These are phyloP conservation scores for Argynnis bischoffii DNA, from an alignment of 2,888 invertebrate genomes.

Conservation along the genomic window DNA sequence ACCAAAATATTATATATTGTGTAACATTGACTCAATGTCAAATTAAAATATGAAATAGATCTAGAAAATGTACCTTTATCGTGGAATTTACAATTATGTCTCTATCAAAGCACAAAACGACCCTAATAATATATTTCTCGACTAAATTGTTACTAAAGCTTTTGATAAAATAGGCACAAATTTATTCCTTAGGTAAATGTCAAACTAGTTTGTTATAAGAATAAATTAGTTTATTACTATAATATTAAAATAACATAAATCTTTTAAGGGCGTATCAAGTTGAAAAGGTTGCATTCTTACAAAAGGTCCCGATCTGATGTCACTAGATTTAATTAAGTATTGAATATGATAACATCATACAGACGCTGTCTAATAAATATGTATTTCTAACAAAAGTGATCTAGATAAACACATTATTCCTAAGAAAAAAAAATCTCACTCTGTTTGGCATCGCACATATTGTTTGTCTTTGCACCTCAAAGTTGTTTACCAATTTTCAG, in stretches of 20 bases:
- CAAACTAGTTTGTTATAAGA: constrained; percentile 9
- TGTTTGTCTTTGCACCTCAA: no score
- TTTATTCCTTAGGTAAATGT: constrained; percentile 2
- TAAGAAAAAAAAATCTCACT: no score
- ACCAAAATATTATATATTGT: neutral
- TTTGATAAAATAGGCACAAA: constrained; percentile 10
- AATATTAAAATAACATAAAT: neutral
- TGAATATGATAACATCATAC: constrained; percentile 13
- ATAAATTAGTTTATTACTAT: constrained; percentile 15
- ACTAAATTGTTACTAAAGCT: neutral
- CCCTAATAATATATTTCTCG: neutral
- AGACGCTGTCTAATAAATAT: neutral
- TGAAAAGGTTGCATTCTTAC: constrained; percentile 16
- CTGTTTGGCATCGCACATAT: no score
- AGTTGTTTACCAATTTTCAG: no score
- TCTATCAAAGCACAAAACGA: neutral
- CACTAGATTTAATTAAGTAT: constrained; percentile 16
- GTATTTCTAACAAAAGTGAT: neutral
- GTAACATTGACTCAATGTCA: no score
- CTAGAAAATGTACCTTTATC: neutral
- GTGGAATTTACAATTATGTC: neutral
- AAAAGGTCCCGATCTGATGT: constrained; percentile 18
- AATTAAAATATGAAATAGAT: no score
- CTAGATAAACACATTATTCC: no score
- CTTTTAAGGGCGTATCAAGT: constrained; percentile 12